Conservation (phyloP, 2,797 vertebrate genomes). For the Liasis olivaceus region DNA sequence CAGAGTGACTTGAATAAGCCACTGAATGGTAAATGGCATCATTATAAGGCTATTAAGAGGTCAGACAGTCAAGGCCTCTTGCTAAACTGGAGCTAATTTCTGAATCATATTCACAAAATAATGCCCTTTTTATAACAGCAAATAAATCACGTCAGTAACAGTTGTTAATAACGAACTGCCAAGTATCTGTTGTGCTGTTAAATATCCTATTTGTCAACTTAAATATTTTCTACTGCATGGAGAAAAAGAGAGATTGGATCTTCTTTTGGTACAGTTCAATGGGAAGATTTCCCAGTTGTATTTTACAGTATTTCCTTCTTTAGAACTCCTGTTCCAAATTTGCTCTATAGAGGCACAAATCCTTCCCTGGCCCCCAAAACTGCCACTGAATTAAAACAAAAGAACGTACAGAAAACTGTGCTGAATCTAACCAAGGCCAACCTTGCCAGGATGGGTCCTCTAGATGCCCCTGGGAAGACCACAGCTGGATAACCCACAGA, state of each 20-base stretch:
- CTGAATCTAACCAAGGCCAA: not conserved
- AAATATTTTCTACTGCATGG: conserved; percentile 86
- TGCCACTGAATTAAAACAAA: not conserved
- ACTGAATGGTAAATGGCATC: conserved; percentile 95
- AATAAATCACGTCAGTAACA: conserved; percentile 98
- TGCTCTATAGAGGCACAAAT: conserved; percentile 15
- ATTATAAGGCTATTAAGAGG: conserved; percentile 99
- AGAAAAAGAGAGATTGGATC: conserved; percentile 83
- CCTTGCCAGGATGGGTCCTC: not conserved
- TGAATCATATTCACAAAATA: conserved; percentile 94
- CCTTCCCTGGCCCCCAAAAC: conserved; percentile 1
- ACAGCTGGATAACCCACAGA: not conserved
- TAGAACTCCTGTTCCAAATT: not conserved
- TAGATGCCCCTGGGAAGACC: not conserved
- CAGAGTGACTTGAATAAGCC: conserved; percentile 82
- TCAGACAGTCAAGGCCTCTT: conserved; percentile 91
- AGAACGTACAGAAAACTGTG: not conserved
- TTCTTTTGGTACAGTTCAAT: conserved; percentile 42
- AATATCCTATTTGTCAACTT: conserved; percentile 97
- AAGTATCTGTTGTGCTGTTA: conserved; percentile 88
- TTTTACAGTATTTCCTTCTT: conserved; percentile 34
- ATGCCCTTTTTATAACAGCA: conserved; percentile 89
- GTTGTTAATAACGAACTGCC: conserved; percentile 99
- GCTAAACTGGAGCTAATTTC: conserved; percentile 99
- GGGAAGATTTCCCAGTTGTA: conserved; percentile 47